phyloP scores from a whole-genome alignment of 2,888 invertebrate genomes.

The Drosophila diplacantha region DNA sequence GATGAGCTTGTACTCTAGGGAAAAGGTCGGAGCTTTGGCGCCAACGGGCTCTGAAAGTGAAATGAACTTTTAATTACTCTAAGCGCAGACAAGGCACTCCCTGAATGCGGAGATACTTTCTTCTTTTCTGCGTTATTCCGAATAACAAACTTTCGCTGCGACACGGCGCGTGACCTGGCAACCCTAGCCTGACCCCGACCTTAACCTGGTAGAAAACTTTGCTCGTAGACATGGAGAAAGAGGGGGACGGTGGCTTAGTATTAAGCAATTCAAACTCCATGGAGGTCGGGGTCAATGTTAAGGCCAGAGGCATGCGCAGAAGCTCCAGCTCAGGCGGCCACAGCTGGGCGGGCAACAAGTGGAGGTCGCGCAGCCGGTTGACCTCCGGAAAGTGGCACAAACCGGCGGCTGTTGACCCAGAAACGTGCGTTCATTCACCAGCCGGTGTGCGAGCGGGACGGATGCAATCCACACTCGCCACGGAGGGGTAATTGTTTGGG shows the following conservation, averaged over 20 bases:
- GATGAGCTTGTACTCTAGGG: constrained; percentile 75
- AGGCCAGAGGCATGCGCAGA: constrained; percentile 48
- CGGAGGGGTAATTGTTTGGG: constrained; percentile 74
- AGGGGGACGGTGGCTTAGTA: background rate
- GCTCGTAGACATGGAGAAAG: background rate
- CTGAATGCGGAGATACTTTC: constrained; percentile 31
- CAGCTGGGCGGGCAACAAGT: constrained; percentile 55
- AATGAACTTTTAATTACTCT: background rate
- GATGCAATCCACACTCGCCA: constrained; percentile 41
- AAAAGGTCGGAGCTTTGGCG: constrained; percentile 81
- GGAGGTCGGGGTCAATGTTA: constrained; percentile 56
- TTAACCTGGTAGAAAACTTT: background rate
- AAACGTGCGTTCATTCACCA: constrained; percentile 68
- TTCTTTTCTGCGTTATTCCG: background rate
- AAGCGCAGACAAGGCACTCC: constrained; percentile 7
- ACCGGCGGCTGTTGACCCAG: constrained; percentile 58
- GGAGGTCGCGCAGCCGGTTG: constrained; percentile 20
- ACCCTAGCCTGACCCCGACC: constrained; percentile 28
- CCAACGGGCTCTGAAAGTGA: constrained; percentile 81
- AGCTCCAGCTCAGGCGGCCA: constrained; percentile 5
- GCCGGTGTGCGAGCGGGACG: constrained; percentile 50
- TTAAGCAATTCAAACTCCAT: constrained; percentile 45
- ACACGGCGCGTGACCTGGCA: constrained; percentile 53
- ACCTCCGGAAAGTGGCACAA: constrained; percentile 77
- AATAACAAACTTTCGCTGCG: constrained; percentile 5